Conservation (phyloP, 2,888 invertebrate species). For the Lepidochitona cinerea region DNA sequence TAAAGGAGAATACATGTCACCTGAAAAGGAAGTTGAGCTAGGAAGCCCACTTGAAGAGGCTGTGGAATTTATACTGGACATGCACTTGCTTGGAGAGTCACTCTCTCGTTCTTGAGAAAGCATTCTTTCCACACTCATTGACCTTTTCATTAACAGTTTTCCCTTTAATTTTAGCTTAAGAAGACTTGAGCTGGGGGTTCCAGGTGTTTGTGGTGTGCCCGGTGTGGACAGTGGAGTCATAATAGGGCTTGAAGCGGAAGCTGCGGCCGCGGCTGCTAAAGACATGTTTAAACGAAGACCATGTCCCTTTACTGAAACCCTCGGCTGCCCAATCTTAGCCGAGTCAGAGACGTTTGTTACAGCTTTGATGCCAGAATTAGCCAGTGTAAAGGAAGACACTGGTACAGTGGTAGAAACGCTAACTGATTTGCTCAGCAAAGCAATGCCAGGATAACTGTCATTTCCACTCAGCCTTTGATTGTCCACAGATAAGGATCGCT, state of each 20-base stretch:
- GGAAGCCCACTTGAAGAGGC: neutral
- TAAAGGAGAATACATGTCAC: conserved; percentile 12
- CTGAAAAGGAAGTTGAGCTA: neutral
- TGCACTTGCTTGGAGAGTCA: neutral
- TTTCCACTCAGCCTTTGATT: neutral
- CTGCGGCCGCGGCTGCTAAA: neutral
- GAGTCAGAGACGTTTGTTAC: neutral
- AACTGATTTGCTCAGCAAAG: no score
- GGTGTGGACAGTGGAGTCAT: neutral
- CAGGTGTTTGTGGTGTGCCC: conserved; percentile 8
- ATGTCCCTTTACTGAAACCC: conserved; percentile 24
- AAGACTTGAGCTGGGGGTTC: neutral
- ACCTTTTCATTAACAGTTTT: conserved; percentile 66
- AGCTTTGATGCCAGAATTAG: conserved; percentile 11
- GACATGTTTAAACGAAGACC: neutral
- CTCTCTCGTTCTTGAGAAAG: conserved; percentile 30
- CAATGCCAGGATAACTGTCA: neutral
- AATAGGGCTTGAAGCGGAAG: neutral
- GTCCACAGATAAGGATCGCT: neutral
- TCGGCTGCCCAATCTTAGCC: conserved; percentile 36
- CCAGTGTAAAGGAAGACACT: neutral
- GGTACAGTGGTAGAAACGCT: no score
- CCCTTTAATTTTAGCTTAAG: conserved; percentile 57
- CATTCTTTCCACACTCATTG: conserved; percentile 59
- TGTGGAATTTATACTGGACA: neutral